A percentile compares a stretch with the other conserved stretches of the same genome.
These are phyloP conservation scores for Irena cyanogastra DNA, from an alignment of 2,113 vertebrate species.

Conservation along the genomic window DNA sequence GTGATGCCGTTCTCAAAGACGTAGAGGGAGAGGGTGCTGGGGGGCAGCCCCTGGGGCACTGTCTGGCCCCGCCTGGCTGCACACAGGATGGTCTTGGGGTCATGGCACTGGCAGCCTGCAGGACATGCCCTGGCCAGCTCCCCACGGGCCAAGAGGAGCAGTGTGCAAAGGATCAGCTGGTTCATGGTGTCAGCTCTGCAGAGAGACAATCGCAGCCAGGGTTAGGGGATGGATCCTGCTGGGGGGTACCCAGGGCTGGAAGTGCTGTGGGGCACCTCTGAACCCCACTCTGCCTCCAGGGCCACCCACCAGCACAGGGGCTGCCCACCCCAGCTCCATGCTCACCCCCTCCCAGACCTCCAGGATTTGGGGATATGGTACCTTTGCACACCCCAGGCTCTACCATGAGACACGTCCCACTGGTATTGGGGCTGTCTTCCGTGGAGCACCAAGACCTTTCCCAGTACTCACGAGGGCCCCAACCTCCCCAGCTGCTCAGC, in stretches of 20 bases:
- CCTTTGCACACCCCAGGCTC: not conserved
- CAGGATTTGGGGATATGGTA: not conserved
- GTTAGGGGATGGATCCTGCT: not conserved
- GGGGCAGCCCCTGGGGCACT: conserved; percentile 76
- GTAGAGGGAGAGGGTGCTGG: conserved; percentile 77
- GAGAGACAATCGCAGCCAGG: not conserved
- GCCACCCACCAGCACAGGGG: too few species aligned
- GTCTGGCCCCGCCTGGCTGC: conserved; percentile 50
- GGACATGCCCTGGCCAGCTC: conserved; percentile 64
- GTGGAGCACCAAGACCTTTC: not conserved
- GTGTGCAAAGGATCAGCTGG: conserved; percentile 21
- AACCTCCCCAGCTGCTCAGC: not conserved
- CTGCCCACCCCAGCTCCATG: not conserved
- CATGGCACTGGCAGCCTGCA: conserved; percentile 69
- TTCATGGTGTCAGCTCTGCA: conserved; percentile 44
- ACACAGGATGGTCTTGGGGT: conserved; percentile 73
- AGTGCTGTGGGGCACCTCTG: not conserved
- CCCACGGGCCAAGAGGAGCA: not conserved
- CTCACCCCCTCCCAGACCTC: not conserved
- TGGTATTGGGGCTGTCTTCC: fast-evolving
- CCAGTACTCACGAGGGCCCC: not conserved
- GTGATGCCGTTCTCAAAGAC: conserved; percentile 89
- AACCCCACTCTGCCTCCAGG: not conserved
- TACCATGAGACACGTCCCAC: fast-evolving
- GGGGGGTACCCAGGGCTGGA: not conserved